These are phyloP conservation scores for Promerops cafer DNA, from an alignment of 2,113 vertebrate species.

Conservation along the genomic window DNA sequence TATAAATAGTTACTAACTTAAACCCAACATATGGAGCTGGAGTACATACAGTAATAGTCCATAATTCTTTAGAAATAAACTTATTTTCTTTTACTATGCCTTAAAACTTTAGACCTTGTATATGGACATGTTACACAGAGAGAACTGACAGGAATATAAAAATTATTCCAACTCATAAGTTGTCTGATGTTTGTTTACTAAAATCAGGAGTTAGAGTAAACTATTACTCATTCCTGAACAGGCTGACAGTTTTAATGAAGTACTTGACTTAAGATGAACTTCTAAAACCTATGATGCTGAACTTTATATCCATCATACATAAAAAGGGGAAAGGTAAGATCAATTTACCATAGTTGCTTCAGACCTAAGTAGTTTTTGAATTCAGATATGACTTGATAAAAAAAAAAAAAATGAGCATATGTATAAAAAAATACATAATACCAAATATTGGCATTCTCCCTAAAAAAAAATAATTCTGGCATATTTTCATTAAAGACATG, in stretches of 20 bases:
- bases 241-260: neutral
- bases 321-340: neutral
- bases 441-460: neutral
- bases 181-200: neutral
- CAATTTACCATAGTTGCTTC: neutral
- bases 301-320: neutral
- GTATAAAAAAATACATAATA: neutral
- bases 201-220: neutral
- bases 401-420: neutral
- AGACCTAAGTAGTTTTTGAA: neutral
- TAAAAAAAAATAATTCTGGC: neutral
- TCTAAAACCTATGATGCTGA: neutral
- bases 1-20: neutral
- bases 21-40: neutral
- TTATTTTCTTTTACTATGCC: neutral
- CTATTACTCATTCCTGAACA: neutral
- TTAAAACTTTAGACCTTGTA: neutral
- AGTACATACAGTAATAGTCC: neutral
- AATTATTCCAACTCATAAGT: neutral
- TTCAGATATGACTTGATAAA: neutral
- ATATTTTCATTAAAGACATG: neutral
- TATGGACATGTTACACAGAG: neutral
- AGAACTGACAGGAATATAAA: neutral
- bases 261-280: neutral
- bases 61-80: neutral